Evolutionary conservation across 2,113 vertebrate genomes (phyloP).

Genomic region (Myrmecophaga tridactyla): DNA sequence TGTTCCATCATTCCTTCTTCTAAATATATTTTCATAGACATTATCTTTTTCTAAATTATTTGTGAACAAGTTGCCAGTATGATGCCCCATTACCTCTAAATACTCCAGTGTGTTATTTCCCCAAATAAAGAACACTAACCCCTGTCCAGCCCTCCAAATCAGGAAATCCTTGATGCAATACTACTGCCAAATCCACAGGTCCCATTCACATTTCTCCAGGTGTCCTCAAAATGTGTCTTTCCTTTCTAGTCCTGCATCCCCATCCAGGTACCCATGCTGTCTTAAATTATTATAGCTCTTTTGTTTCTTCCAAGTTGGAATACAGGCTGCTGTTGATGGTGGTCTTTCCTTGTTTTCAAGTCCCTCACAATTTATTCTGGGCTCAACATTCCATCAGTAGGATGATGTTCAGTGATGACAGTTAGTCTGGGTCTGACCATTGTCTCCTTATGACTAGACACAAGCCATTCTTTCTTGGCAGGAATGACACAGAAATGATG

Average conservation of each 20-base stretch:
- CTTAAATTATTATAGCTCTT: not conserved
- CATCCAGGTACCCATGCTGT: not conserved
- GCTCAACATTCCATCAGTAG: not conserved
- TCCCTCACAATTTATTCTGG: not conserved
- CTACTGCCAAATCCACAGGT: not conserved
- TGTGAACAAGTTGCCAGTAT: not conserved
- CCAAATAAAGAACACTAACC: not conserved
- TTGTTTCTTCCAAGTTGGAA: not conserved
- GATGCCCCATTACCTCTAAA: not conserved
- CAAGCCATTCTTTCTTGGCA: not conserved
- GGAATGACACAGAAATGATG: not conserved
- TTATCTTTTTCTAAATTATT: not conserved
- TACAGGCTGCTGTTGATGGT: not conserved
- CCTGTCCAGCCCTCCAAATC: too few species aligned
- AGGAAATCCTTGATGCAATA: not conserved
- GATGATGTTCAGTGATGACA: not conserved
- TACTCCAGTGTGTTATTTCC: not conserved
- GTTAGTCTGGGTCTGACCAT: not conserved
- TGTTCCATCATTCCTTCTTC: not conserved
- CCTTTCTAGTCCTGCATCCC: not conserved
- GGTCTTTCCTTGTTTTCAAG: not conserved
- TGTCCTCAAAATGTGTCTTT: not conserved
- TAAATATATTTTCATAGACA: not conserved
- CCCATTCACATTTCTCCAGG: not conserved
- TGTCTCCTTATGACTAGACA: not conserved